A percentile compares a stretch with the other conserved stretches of the same genome.
These are phyloP conservation scores for Megalonaias nervosa DNA, from an alignment of 1,140 invertebrate species.

Conservation along the genomic window DNA sequence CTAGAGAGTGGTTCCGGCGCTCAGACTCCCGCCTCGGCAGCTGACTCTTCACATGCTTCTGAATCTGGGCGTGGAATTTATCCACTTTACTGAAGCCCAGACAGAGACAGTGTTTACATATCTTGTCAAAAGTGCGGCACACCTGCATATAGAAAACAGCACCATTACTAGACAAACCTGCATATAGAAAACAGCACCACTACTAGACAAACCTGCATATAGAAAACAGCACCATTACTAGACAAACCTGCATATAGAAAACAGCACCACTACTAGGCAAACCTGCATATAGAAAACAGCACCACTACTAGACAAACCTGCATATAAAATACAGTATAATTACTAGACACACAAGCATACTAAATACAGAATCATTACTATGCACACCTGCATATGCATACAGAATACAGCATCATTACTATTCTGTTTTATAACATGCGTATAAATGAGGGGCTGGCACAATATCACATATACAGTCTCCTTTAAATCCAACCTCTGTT, in stretches of 20 bases:
- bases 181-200: not conserved
- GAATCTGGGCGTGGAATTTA: slow-evolving; percentile 80
- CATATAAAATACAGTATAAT: slow-evolving; percentile 37
- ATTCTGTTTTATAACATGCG: not conserved
- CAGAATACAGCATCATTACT: not conserved
- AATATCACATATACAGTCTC: too few relatives aligned
- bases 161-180: not conserved
- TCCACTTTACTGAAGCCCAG: slow-evolving; percentile 87
- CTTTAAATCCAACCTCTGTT: too few relatives aligned
- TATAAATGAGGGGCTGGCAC: too few relatives aligned
- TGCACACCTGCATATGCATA: too few relatives aligned
- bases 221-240: slow-evolving; percentile 24
- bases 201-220: slow-evolving; percentile 34
- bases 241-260: slow-evolving; percentile 35
- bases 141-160: slow-evolving; percentile 75
- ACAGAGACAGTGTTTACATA: slow-evolving; percentile 83
- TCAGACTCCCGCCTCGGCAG: slow-evolving; percentile 92
- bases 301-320: slow-evolving; percentile 29
- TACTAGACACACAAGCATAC: slow-evolving; percentile 21
- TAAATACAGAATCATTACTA: not conserved
- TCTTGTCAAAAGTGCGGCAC: slow-evolving; percentile 84
- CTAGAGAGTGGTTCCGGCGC: slow-evolving; percentile 85
- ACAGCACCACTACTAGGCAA: slow-evolving; percentile 26
- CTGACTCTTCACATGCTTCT: slow-evolving; percentile 81
- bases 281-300: slow-evolving; percentile 34